Base-by-base conservation (phyloP, 2,888 invertebrate genomes). In the Spilosoma lubricipeda region DNA sequence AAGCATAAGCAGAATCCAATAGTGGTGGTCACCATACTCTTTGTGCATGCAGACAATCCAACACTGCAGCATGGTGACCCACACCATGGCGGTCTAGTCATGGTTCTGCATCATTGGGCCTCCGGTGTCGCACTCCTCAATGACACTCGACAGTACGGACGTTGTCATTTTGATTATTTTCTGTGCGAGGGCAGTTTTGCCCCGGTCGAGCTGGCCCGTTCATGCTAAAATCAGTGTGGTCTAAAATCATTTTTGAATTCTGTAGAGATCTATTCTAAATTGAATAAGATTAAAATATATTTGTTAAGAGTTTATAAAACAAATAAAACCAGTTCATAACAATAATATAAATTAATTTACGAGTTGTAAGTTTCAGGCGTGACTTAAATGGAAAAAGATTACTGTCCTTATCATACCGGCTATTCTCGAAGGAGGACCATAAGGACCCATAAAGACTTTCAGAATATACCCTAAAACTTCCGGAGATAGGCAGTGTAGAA, bases 401-500 rank as follows among this genome's bases (percentile, higher is more conserved):
- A 70, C 30, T 76, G 73, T 80, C 71, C 59, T 67, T 64, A 71
- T 68, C 72, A 63, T 39, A 76, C 30, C 23, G 39, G 59, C 27
- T 67, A 74, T 74, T 48, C 74, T 74, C 74, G 52, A 67, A 71
- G 66, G 67, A 63, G 67, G 42, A 67, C n/a, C n/a, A n/a, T n/a
- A n/a, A n/a, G n/a, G n/a, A 48, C 52, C 70, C n/a, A 36, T 71
- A 63, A 69, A 69, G 72, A 80, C 73, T 74, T 74, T 67, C 73
- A 68, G 76, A 77, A 79, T 77, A 80, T 67, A 75, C 69, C 59
- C 42, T 77, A 72, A 75, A 80, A 82, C 70, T 79, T 78, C 70
- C 65, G 77, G 77, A 33, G 33, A 33, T 33, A 89, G 84, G 83
- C 79, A 82, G 85, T 87, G 88, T 81, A 82, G 81, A 88, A 89